Base-by-base conservation (phyloP, 2,888 invertebrate genomes). In the Orthosia gothica region DNA sequence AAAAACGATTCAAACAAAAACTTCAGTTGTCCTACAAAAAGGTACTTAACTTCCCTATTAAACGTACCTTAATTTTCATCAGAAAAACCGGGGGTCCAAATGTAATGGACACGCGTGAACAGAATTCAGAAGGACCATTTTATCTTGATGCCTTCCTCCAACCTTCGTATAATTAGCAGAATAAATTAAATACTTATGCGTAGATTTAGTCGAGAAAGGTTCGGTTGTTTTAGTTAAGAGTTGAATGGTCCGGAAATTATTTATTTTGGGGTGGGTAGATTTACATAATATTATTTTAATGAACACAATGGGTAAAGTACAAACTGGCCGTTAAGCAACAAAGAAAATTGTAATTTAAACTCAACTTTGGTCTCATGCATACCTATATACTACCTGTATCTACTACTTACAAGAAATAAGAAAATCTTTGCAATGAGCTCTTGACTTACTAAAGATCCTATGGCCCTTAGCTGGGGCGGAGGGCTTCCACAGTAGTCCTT, bases 171-270 rank as follows among this genome's bases (percentile, higher is more conserved):
- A 58, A 70, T 75, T 66, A 55, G 26, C 49, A 18, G 23, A 65
- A 70, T 64, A 61, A 58, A 82, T 76, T 82, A 69, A 54, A 71
- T 45, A 40, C 16, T 15, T 68, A 40, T 32, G 23, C 49, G 32
- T 66, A 50, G 32, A 54, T 26, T 52, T 55, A 2, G 3, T 18
- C 18, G 32, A 23, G 68, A 67, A 74, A 50, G 49, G 61, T 67
- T 64, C 2, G 20, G 57, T 40, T 45, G 40, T 49, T 64, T 49
- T 16, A 45, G 63, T 64, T 23, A 15, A 18, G 58, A n/a, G 49
- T 47, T 76, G 26, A 76, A 52, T 59, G 45, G 23, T 9, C 13
- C 20, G 20, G 72, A 63, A 26, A 54, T 78, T n/a, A 78, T 69
- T 59, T 59, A 52, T 23, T 77, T 69, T 49, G 13, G 47, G 23